These are phyloP conservation scores for Atta texana DNA, from an alignment of 1,140 invertebrate species.

Conservation along the genomic window DNA sequence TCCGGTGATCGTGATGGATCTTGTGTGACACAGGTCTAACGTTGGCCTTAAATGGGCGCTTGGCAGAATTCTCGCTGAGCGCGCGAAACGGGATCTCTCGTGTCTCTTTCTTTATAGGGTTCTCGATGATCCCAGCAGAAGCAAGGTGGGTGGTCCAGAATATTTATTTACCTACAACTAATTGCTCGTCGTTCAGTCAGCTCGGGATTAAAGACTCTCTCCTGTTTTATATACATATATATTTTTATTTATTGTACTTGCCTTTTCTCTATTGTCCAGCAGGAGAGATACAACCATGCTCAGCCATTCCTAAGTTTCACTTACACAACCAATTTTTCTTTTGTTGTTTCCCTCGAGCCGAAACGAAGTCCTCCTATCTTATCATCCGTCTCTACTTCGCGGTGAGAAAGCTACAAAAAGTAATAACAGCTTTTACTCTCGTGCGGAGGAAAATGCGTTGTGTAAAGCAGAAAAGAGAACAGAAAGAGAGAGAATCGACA, in stretches of 20 bases:
- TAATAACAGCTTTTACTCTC: slow-evolving; percentile 34
- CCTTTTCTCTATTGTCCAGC: slow-evolving; percentile 39
- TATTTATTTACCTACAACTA: slow-evolving; percentile 81
- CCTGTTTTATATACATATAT: slow-evolving; percentile 30
- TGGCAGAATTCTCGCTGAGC: slow-evolving; percentile 62
- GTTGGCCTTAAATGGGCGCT: slow-evolving; percentile 76
- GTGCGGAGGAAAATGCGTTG: slow-evolving; percentile 22
- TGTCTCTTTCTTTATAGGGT: slow-evolving; percentile 68
- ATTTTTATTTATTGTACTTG: slow-evolving; percentile 30
- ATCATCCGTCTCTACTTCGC: slow-evolving; percentile 42
- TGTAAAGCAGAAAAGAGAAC: background rate
- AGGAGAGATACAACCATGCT: slow-evolving; percentile 27
- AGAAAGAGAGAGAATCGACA: background rate
- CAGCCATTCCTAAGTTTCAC: slow-evolving; percentile 48
- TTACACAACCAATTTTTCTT: slow-evolving; percentile 54
- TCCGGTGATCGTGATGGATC: slow-evolving; percentile 47
- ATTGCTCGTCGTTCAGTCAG: slow-evolving; percentile 75
- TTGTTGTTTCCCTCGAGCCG: slow-evolving; percentile 39
- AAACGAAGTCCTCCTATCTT: slow-evolving; percentile 33
- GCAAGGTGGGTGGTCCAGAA: slow-evolving; percentile 82
- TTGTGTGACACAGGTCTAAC: slow-evolving; percentile 72
- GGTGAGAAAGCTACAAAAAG: slow-evolving; percentile 35
- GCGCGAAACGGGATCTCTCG: slow-evolving; percentile 47
- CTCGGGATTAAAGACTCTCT: slow-evolving; percentile 70
- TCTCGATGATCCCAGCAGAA: slow-evolving; percentile 76